Evolutionary conservation across 2,113 vertebrate species (phyloP).

Genomic region (Gymnogyps californianus): DNA sequence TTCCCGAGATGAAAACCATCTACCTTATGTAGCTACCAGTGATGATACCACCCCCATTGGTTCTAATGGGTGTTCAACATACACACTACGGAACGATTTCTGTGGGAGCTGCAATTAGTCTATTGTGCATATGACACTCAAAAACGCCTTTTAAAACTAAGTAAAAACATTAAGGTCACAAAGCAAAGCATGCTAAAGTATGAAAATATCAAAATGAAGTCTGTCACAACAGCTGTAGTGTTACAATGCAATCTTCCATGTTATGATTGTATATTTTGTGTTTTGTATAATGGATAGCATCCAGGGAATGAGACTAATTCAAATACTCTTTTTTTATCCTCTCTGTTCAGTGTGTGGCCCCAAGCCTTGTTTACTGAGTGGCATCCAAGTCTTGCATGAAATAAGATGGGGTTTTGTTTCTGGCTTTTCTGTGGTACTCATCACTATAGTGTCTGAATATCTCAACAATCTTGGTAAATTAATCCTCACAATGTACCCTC

Average conservation of each 20-base stretch:
- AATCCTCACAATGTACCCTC: slow-evolving; percentile 17
- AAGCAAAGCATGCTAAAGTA: background rate
- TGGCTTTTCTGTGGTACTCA: slow-evolving; percentile 51
- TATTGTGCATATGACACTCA: background rate
- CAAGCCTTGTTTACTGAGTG: slow-evolving; percentile 59
- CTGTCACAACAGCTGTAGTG: slow-evolving; percentile 57
- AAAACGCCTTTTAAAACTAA: slow-evolving; percentile 7
- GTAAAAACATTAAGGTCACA: slow-evolving; percentile 39
- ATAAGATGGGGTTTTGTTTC: slow-evolving; percentile 48
- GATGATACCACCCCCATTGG: background rate
- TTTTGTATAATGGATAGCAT: slow-evolving; percentile 51
- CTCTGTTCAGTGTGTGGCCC: slow-evolving; percentile 56
- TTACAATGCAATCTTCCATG: slow-evolving; percentile 57
- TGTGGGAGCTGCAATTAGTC: background rate
- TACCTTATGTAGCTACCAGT: background rate
- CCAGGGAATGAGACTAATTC: slow-evolving; percentile 50
- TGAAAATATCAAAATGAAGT: slow-evolving; percentile 39
- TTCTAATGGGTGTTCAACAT: background rate
- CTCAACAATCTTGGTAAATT: slow-evolving; percentile 14
- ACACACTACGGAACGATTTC: background rate
- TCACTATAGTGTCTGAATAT: slow-evolving; percentile 26
- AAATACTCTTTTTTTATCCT: slow-evolving; percentile 51
- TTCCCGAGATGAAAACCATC: background rate
- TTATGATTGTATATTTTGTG: slow-evolving; percentile 56
- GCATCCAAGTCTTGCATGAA: slow-evolving; percentile 51